Conservation (phyloP, 1,140 invertebrate genomes). For the Lepidurus couesii region DNA sequence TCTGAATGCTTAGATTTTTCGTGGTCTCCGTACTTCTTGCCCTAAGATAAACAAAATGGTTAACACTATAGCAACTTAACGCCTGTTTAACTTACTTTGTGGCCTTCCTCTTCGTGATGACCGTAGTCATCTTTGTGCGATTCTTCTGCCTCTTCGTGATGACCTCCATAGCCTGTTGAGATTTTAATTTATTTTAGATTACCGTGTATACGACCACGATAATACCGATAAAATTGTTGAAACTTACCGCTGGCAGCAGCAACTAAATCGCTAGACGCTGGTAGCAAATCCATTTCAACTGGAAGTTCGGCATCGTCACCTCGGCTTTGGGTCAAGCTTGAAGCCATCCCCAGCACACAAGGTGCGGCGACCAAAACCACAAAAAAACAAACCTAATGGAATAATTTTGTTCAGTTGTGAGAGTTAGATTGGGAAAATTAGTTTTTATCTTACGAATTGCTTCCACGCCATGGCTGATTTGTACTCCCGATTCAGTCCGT, state of each 20-base stretch:
- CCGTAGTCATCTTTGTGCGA: constrained; percentile 2
- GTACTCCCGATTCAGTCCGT: constrained; percentile 7
- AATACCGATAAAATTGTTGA: background rate
- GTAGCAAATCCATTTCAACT: background rate
- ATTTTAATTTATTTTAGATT: background rate
- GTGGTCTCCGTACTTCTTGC: constrained; percentile 36
- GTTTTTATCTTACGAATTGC: background rate
- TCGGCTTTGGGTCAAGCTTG: background rate
- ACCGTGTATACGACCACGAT: background rate
- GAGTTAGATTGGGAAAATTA: background rate
- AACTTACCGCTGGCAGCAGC: background rate
- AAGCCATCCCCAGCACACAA: background rate
- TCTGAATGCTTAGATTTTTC: constrained; percentile 35
- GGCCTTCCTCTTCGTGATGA: background rate
- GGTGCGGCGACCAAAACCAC: background rate
- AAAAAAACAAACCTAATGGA: background rate
- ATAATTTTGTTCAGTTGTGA: background rate
- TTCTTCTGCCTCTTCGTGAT: background rate
- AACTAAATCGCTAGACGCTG: background rate
- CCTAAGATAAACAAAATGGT: constrained; percentile 28
- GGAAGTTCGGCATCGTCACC: constrained; percentile 7
- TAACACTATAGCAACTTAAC: background rate
- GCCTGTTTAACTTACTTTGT: background rate
- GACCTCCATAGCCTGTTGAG: background rate
- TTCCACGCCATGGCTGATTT: constrained; percentile 11